These are phyloP conservation scores for Pituophis catenifer DNA, from an alignment of 2,113 vertebrate species.

Conservation along the genomic window DNA sequence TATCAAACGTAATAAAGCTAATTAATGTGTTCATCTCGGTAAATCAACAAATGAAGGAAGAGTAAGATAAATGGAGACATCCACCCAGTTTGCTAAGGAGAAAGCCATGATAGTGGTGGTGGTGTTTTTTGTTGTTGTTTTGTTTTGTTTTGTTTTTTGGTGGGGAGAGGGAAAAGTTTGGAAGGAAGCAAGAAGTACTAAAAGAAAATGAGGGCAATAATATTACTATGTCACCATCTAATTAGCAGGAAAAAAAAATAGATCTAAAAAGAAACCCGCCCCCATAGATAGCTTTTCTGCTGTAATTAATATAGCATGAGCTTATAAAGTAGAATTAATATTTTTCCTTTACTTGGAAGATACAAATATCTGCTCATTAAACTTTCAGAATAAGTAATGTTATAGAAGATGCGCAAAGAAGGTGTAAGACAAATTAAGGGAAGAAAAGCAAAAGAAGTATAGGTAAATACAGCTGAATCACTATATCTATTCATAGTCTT, in stretches of 20 bases:
- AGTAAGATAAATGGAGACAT: conserved; percentile 20
- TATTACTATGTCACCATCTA: not conserved
- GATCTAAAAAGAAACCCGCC: not conserved
- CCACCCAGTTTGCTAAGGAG: not conserved
- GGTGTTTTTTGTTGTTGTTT: not conserved
- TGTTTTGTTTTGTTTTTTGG: not conserved
- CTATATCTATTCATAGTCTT: not conserved
- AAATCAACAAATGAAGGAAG: conserved; percentile 49
- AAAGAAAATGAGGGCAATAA: not conserved
- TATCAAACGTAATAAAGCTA: conserved; percentile 14
- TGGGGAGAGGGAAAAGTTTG: not conserved
- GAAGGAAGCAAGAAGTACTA: not conserved
- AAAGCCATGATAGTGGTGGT: not conserved
- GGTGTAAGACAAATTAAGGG: not conserved
- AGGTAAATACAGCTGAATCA: not conserved
- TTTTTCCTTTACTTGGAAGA: not conserved
- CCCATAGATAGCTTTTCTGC: not conserved
- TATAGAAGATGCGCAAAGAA: not conserved
- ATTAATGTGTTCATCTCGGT: conserved; percentile 52
- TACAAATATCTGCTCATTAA: not conserved
- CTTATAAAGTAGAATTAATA: not conserved
- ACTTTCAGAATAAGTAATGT: not conserved
- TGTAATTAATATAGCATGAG: not conserved
- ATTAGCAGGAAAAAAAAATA: not conserved
- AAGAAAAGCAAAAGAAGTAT: not conserved